Base-by-base conservation (phyloP, 53 echinoderm and acorn worm species). In the Mesocentrotus franciscanus region DNA sequence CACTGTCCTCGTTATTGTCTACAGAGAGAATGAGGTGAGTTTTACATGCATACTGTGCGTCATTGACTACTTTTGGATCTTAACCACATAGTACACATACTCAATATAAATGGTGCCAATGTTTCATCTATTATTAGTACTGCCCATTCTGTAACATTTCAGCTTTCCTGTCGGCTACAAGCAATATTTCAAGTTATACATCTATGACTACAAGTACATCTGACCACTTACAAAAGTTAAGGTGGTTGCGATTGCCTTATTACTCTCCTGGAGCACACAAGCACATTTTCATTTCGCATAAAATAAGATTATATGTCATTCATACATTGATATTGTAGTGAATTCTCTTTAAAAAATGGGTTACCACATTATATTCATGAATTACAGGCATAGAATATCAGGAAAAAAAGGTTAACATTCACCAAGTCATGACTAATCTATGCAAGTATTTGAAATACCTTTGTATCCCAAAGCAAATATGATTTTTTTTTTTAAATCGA, bases 1-100 rank as follows among this genome's bases (percentile, higher is more conserved):
- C 85, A 85, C 87, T 55, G 95, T 94, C 94, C 58, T 93, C 17
- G 87, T 94, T 61, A 84, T 62, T 15, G 95, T 94, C 95, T 94
- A 94, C n/a, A 72, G 64, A 56, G 29, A 70, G 64, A 85, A 87
- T 49, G 55, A 70, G 95, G 66, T 22, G 42, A 64, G 66, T 36
- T 81, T 81, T 94, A 85, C 87, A 85, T 85, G 87, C 87, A 85
- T 33, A 91, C 92, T 55, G 76, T 92, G 92, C 92, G 22, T 92
- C 68, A 91, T 91, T 68, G 66, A 62, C 61, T 66, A 91, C 61
- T 36, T 20, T 66, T 34, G 16, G 26, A 34, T 90, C 42, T 42
- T 36, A 49, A 36, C 81, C 36, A 81, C 42, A 36, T 58, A 87
- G 56, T 57, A 87, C n/a, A 57, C 15, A 12, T 57, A 58, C 87